These are phyloP conservation scores for Sphecodes monilicornis DNA, from an alignment of 2,888 invertebrate genomes.

Conservation along the genomic window DNA sequence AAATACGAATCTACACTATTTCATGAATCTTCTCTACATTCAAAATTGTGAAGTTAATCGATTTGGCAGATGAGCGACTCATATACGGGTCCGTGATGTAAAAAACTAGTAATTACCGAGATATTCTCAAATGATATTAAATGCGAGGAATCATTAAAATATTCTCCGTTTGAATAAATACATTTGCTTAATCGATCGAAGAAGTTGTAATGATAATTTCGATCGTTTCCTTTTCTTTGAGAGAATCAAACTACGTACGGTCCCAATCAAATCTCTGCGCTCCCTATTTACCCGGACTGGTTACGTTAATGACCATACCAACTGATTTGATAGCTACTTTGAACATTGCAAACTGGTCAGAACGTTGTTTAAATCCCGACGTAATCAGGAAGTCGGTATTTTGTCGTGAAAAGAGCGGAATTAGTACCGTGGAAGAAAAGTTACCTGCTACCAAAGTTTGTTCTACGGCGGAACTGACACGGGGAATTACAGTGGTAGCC, in stretches of 20 bases:
- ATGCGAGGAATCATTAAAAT: not conserved
- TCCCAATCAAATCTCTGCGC: slow-evolving; percentile 14
- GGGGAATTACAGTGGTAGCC: slow-evolving; percentile 5
- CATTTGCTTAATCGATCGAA: not conserved
- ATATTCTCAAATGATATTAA: not conserved
- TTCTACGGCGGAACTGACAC: slow-evolving; percentile 13
- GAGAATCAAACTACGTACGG: not conserved
- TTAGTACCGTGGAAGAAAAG: not conserved
- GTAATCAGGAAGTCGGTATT: slow-evolving; percentile 6
- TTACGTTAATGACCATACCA: slow-evolving; percentile 39
- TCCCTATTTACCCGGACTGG: slow-evolving; percentile 9
- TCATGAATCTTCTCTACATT: no score
- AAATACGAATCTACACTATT: no score
- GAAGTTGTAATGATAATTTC: not conserved
- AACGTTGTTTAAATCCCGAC: slow-evolving; percentile 7
- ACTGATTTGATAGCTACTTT: slow-evolving; percentile 36
- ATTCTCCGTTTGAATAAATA: not conserved
- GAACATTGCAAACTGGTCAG: not conserved
- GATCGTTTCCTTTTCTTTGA: not conserved
- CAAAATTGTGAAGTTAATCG: no score
- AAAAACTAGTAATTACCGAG: not conserved
- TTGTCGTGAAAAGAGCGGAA: slow-evolving; percentile 12
- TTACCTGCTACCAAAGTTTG: slow-evolving; percentile 8
- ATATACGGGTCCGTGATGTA: not conserved
- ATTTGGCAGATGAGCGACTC: no score